Evolutionary conservation across 2,113 vertebrate species (phyloP), one percentile per base, ranked within the genome.

Genomic region (Pardalotus punctatus): DNA sequence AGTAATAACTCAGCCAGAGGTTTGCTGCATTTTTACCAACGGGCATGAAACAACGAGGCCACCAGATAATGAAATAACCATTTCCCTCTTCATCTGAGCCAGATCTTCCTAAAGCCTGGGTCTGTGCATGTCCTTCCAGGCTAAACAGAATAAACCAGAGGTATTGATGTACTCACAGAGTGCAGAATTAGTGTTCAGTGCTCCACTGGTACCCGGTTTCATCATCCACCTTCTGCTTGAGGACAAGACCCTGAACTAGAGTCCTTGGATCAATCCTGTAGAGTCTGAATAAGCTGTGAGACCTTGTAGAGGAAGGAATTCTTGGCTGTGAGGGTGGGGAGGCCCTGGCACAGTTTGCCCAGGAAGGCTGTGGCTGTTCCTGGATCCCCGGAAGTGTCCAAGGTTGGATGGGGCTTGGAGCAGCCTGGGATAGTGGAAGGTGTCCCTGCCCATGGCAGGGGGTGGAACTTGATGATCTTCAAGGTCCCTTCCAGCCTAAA

Each of bases 401-500:
- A 76, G 29, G 21, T 0, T 67, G 47, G 61, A 54, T 0, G 0
- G 38, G 12, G 17, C 5, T 61, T 47, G 70, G 38, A 74, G 16
- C 29, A 12, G 0, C 9, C 20, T 47, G 54, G 29, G 14, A 2
- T 0, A 1, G 40, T 61, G 70, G 17, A 3, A 82, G 6, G 5
- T 47, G n/a, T 61, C 40, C 29, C 29, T 40, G 47, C 12, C 14
- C n/a, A 12, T n/a, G 28, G 29, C 48, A 70, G 14, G 2, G 14
- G 40, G 5, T 31, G 21, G 45, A 1, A 47, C 29, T 15, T 3
- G 40, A 22, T 54, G 21, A 45, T 27, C 17, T 27, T 70, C 29
- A 38, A 35, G 19, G 3, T 53, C 12, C 4, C 33, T 83, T 54
- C 40, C 22, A 56, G 48, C 29, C 2, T 14, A 12, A 76, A 42